Evolutionary conservation across 30 jellyfish, hydroid and myxozoan genomes (phyloP), one percentile per base, ranked within the genome.

Genomic region (Cassiopea andromeda): DNA sequence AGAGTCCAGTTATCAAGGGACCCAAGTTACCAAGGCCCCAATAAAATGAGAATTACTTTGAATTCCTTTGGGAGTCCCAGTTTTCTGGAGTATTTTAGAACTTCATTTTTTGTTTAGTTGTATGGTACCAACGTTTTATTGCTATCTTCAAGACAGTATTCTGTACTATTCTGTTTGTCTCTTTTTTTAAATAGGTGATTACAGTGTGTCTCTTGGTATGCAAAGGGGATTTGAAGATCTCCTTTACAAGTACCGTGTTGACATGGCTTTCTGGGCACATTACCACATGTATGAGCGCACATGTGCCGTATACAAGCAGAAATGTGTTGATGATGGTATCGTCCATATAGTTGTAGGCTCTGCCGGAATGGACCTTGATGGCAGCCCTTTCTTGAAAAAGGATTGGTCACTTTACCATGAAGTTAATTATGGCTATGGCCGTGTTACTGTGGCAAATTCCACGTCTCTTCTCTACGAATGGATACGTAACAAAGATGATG

Each of bases 201-300:
- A 69, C 89, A 59, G 48, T 7, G 97, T 85, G 1, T 85, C 98
- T 1, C 67, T 46, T 10, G 80, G 85, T 46, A 82, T 93, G 97
- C 88, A 89, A 73, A 69, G 83, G 9, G 91, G 79, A 54, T 85
- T 93, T 44, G 98, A 93, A 59, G 95, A 83, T 48, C 84, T 93
- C 45, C 79, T 93, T 44, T 78, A 88, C 88, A 69, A 83, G 68
- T 76, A 93, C 94, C 78, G 75, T 43, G 98, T 93, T 44, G 97
- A 93, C 85, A 38, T 93, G 68, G 97, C 97, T 1, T 80, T 88
- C 86, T 93, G 94, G 94, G 98, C 95, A 7, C 98, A 93, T 54
- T 93, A 93, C 84, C 98, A 93, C 68, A 83, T 92, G 80, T 93
- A 93, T 92, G 98, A 93, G 82, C 90, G 98, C 18, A 93, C 98